Percentiles rank a stretch among this genome's conserved stretches.
Conservation (phyloP, 2,797 vertebrate genomes). For the Carduelis carduelis region DNA sequence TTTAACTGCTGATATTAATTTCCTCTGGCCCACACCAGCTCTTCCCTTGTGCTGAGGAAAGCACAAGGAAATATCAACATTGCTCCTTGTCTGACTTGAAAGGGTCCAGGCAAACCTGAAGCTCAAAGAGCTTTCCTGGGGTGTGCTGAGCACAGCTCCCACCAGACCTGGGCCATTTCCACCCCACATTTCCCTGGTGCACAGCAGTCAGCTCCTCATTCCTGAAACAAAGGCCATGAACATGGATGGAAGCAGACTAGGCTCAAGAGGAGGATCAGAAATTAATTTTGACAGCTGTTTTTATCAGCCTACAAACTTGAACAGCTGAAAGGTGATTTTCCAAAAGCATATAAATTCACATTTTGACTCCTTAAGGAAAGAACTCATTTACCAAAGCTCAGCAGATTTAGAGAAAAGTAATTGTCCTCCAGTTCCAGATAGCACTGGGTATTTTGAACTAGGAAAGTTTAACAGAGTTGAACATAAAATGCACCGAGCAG, state of each 20-base stretch:
- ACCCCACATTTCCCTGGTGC: background rate
- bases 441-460: constrained; percentile 7
- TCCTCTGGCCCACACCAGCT: background rate
- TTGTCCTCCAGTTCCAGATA: background rate
- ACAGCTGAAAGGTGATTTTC: background rate
- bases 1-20: background rate
- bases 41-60: background rate
- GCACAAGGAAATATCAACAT: background rate
- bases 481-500: constrained; percentile 14
- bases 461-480: background rate
- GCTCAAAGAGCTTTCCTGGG: background rate
- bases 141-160: background rate
- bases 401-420: background rate
- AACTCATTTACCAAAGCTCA: background rate
- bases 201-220: background rate
- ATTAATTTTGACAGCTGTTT: background rate
- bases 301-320: background rate
- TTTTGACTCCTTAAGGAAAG: background rate
- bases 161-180: background rate
- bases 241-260: background rate
- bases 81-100: background rate
- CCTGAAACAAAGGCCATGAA: background rate
- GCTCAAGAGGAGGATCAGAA: background rate
- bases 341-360: background rate
- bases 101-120: background rate